Evolutionary conservation across 2,797 vertebrate genomes (phyloP), one percentile per base, ranked within the genome.

Genomic region (Cirrhinus mrigala): DNA sequence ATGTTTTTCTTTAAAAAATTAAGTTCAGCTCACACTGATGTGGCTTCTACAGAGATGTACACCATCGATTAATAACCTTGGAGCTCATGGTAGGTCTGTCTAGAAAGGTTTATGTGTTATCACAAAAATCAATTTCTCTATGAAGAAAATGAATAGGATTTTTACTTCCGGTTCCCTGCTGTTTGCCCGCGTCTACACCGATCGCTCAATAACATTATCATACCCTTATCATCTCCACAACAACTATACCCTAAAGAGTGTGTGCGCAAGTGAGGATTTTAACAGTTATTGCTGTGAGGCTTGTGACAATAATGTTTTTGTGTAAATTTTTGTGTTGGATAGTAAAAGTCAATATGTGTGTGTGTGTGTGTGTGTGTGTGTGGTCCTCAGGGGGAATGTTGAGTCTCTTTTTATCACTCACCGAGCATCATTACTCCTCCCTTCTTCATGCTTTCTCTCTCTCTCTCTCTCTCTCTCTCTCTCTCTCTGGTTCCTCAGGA

Each of bases 401-500:
- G 80, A 71, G 54, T 83, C 82, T 89, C 76, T 86, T 87, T 84
- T 82, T 81, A 85, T 82, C 68, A 84, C 78, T 82, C 91, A 91
- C 81, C 80, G 81, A 90, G 81, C 77, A 79, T 87, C 81, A 83
- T 84, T 80, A 84, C 64, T 15, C 66, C 75, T 85, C 64, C 69
- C 22, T 54, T 44, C 79, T 22, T 78, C 79, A 87, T 84, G 90
- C 87, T 44, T 7, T 44, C 8, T 44, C 5, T 6, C 58, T 40
- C 40, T 40, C 40, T 40, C 33, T 5, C 58, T 24, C 58, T 24
- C n/a, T 24, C 12, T 89, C 69, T 90, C 78, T 87, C 87, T 88
- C 83, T 77, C 54, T 58, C 74, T 24, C 75, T 84, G 20, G 29
- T 37, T 81, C 86, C 68, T 83, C 48, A 76, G 54, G 83, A 83